Evolutionary conservation across 2,888 invertebrate genomes (phyloP), one percentile per base, ranked within the genome.

Genomic region (Netelia melanura): DNA sequence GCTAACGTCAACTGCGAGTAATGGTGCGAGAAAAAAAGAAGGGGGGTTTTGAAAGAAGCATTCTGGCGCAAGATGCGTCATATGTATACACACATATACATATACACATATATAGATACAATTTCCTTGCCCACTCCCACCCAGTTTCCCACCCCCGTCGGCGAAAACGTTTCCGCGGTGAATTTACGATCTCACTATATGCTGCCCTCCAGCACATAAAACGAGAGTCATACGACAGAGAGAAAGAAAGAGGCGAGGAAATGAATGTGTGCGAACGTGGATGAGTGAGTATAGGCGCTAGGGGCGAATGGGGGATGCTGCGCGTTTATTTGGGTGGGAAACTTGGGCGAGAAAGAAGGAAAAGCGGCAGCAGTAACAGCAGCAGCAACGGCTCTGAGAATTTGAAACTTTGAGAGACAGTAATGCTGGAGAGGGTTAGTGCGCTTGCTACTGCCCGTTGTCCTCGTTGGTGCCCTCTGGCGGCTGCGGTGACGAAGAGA

Each of bases 241-340:
- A 72, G 54, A 62, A 77, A 61, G 61, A 54, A 58, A 75, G 52
- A 71, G 70, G 56, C 68, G 81, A 67, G 43, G 21, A 72, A 80
- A 81, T 67, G 56, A 82, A 74, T 85, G 75, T 84, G 85, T 67
- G 78, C 48, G 78, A 78, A 80, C 72, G 78, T 62, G 79, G 76
- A 82, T 83, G 85, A 83, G 83, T 74, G 86, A 82, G 81, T 84
- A 86, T 76, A 83, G 79, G 76, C 83, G 81, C 82, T 74, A 25
- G n/a, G 54, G 72, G 72, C 25, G 68, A 43, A 76, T 54, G 52
- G 38, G 78, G 58, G 72, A 84, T 74, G 58, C 77, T 54, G 38
- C 65, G 56, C 61, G 67, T 38, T 38, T 38, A 38, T 38, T 38
- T 38, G 38, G 52, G 58, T 65, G 70, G 68, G 43, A 58, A 72